Conservation (phyloP, 2,797 vertebrate genomes). For the Psittacula derbiana region DNA sequence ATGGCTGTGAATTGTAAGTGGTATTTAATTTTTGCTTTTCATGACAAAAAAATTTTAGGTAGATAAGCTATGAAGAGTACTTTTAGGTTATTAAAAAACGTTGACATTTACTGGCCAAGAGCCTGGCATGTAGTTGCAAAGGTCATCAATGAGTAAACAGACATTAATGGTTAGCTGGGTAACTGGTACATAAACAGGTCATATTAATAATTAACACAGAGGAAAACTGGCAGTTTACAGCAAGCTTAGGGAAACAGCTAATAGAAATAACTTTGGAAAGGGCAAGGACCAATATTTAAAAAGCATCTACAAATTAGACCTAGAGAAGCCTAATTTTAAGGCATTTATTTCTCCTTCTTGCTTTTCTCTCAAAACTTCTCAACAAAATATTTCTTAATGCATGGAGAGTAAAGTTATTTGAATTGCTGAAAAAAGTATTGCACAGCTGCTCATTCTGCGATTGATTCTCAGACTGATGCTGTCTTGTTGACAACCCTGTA, state of each 20-base stretch:
- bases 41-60: background rate
- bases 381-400: constrained; percentile 9
- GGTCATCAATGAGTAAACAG: constrained; percentile 97
- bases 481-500: background rate
- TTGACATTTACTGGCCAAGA: constrained; percentile 88
- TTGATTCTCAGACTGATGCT: background rate
- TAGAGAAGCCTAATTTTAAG: background rate
- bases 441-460: background rate
- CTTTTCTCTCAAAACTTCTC: background rate
- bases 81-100: constrained; percentile 63
- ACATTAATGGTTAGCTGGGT: constrained; percentile 99
- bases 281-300: constrained; percentile 35
- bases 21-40: background rate
- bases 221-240: constrained; percentile 64
- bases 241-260: constrained; percentile 53
- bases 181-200: constrained; percentile 93
- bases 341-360: background rate
- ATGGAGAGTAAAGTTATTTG: constrained; percentile 13
- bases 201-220: constrained; percentile 96
- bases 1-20: background rate
- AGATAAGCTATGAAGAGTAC: constrained; percentile 43
- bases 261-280: constrained; percentile 52
- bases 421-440: background rate
- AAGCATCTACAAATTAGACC: constrained; percentile 21
- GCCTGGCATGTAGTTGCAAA: constrained; percentile 86